Base-by-base conservation (phyloP, 2,888 invertebrate genomes). In the Cylloceria caligata region DNA sequence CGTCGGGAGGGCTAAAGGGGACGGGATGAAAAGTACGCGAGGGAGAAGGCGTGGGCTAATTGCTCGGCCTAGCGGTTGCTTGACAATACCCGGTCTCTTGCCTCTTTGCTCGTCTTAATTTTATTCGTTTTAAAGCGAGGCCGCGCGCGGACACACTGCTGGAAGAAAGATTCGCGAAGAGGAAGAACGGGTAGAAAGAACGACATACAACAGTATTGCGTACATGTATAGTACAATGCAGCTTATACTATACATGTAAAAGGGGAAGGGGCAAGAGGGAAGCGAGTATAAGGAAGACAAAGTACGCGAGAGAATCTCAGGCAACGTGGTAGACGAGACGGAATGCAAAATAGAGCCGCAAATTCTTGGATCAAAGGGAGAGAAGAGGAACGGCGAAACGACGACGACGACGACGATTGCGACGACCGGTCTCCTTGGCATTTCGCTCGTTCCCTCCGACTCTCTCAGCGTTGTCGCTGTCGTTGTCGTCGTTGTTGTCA, bases 281-380 rank as follows among this genome's bases (percentile, higher is more conserved):
- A 24, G 74, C 60, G 75, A 86, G 88, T 72, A 81, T 82, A 67
- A 77, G 75, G 73, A 49, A 74, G 81, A 86, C 76, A 79, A 81
- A 75, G 84, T 73, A 72, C 52, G 83, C 62, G 80, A 84, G 83
- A 82, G 83, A 85, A 84, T 80, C 82, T 81, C 71, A 62, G 83
- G 79, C 75, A 78, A 80, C 78, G 83, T 82, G 82, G 85, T 86
- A 87, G 87, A 87, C 89, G 87, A 89, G 85, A 86, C 83, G 90
- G 91, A 89, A 91, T 91, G 91, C 90, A 91, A 91, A 91, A 90
- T 91, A 91, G 90, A 90, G 87, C 80, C 88, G 87, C 90, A 90
- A 90, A 90, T 90, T 86, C 83, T 80, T 80, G 84, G 84, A 89
- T 90, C 91, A 91, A 91, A 91, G 90, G 88, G 86, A 87, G 82